phyloP scores from a whole-genome alignment of 2,888 invertebrate genomes.

The Temnothorax ravouxi region DNA sequence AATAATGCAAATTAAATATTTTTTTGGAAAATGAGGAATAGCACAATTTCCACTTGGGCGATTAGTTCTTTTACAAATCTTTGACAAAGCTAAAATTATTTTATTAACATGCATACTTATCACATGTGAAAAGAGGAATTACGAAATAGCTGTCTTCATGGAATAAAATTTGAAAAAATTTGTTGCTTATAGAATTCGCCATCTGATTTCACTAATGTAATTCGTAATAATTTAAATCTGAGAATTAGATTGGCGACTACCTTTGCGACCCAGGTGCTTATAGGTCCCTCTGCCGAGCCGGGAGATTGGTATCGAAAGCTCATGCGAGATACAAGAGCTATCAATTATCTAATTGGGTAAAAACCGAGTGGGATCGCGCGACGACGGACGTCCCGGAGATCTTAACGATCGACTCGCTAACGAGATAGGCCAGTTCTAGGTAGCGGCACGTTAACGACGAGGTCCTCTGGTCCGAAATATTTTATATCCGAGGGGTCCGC shows the following conservation, averaged over 20 bases:
- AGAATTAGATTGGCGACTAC: not conserved
- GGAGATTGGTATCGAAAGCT: conserved; percentile 68
- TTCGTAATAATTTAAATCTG: conserved; percentile 11
- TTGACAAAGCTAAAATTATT: not conserved
- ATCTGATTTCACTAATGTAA: not conserved
- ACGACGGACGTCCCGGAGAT: conserved; percentile 72
- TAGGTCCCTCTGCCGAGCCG: conserved; percentile 29
- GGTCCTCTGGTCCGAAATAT: conserved; percentile 75
- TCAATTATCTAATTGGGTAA: conserved; percentile 77
- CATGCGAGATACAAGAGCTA: conserved; percentile 61
- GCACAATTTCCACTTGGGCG: not conserved
- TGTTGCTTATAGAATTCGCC: not conserved
- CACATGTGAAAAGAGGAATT: not conserved
- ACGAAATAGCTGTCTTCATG: not conserved
- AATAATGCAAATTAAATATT: conserved; percentile 19
- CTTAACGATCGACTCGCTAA: conserved; percentile 78
- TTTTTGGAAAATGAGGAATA: not conserved
- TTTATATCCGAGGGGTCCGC: conserved; percentile 71
- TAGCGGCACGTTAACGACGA: conserved; percentile 76
- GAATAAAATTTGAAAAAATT: not conserved
- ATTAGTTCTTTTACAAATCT: not conserved
- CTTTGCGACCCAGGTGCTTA: not conserved
- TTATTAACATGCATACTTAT: not conserved
- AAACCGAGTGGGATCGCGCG: conserved; percentile 74
- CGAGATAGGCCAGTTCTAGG: conserved; percentile 79